These are phyloP conservation scores for Synchiropus splendidus DNA, from an alignment of 2,113 vertebrate species.

Conservation along the genomic window DNA sequence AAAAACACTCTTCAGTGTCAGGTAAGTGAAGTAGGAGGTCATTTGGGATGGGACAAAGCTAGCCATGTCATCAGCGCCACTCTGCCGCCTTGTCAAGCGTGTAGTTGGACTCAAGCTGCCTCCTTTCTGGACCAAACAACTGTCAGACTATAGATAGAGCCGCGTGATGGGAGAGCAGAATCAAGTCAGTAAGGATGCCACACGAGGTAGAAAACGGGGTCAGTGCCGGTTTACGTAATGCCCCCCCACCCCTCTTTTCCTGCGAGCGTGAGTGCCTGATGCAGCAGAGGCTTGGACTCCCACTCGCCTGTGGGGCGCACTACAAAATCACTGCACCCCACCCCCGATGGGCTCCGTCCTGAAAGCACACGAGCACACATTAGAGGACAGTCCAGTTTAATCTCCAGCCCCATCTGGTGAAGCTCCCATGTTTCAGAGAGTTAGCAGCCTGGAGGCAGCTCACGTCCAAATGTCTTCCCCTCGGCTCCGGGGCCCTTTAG, in stretches of 20 bases:
- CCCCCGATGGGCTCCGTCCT: conserved; percentile 25
- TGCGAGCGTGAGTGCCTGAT: conserved; percentile 30
- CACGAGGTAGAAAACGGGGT: conserved; percentile 41
- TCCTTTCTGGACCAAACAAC: too few relatives aligned
- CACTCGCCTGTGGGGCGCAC: conserved; percentile 17
- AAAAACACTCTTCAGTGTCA: too few relatives aligned
- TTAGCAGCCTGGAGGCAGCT: conserved; percentile 21
- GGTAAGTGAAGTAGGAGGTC: too few relatives aligned
- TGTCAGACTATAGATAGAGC: too few relatives aligned
- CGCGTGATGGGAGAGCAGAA: conserved; percentile 28
- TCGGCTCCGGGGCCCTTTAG: too few relatives aligned
- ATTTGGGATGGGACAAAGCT: too few relatives aligned
- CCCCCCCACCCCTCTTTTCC: conserved; percentile 12
- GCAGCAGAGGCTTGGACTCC: conserved; percentile 28
- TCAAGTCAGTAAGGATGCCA: conserved; percentile 15
- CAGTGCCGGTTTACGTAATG: conserved; percentile 47
- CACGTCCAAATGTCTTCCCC: conserved; percentile 9
- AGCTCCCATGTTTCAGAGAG: conserved; percentile 17
- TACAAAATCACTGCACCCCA: conserved; percentile 12
- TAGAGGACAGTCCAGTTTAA: conserved; percentile 12
- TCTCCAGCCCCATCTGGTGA: conserved; percentile 41
- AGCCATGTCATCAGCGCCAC: too few relatives aligned
- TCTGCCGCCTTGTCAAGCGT: too few relatives aligned
- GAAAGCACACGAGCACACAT: conserved; percentile 23
- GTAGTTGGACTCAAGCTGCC: too few relatives aligned